phyloP scores from a whole-genome alignment of 2,113 vertebrate species.

The Prolemur simus region DNA sequence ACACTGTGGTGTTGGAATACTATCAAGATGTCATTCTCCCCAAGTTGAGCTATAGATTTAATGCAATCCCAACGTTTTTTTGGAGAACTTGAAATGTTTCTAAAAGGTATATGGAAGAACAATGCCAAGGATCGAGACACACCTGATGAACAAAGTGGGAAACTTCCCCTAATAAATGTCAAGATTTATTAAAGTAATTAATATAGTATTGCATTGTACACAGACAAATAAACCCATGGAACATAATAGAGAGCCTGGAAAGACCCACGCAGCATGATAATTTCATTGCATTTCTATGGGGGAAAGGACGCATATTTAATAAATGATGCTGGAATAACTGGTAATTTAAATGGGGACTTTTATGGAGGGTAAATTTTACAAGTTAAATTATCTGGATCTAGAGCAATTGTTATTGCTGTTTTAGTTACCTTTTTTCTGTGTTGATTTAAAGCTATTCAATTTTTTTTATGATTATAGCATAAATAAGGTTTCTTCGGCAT shows the following conservation, averaged over 20 bases:
- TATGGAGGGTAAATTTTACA: not conserved
- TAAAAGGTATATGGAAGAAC: not conserved
- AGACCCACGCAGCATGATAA: not conserved
- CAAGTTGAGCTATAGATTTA: no score
- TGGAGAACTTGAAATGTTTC: not conserved
- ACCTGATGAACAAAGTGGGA: not conserved
- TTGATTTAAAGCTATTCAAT: not conserved
- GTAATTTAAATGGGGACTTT: no score
- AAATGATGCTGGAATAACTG: no score
- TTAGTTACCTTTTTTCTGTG: not conserved
- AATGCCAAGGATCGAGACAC: not conserved
- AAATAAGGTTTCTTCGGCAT: not conserved
- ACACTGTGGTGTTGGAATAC: no score
- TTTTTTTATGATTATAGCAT: conserved; percentile 33
- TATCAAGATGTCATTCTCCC: no score
- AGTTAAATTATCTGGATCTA: not conserved
- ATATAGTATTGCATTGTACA: not conserved
- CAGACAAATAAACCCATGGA: not conserved
- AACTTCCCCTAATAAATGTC: not conserved
- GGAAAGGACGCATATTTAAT: no score
- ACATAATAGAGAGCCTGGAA: not conserved
- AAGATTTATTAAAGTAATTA: not conserved
- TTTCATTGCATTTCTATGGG: no score
- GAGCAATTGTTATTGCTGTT: not conserved
- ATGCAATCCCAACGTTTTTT: no score